phyloP scores from a whole-genome alignment of 2,113 vertebrate species.

The Muntiacus reevesi region DNA sequence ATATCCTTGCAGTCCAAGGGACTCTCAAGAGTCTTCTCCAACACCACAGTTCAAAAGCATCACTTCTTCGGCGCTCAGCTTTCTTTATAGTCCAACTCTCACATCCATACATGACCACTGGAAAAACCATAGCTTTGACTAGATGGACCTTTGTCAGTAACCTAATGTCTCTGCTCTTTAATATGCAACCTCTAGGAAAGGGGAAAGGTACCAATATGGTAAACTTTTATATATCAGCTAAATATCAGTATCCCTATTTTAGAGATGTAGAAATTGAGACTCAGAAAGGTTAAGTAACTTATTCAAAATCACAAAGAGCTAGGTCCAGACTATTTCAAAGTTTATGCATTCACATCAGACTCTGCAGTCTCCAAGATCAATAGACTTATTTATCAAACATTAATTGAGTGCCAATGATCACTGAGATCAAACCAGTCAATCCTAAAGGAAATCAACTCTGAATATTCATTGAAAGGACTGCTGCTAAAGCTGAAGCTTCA shows the following conservation, averaged over 20 bases:
- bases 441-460: background rate
- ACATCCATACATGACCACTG: background rate
- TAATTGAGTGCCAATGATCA: background rate
- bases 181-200: background rate
- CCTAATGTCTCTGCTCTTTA: background rate
- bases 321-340: background rate
- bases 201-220: background rate
- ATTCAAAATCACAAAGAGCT: constrained; percentile 14
- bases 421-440: background rate
- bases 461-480: background rate
- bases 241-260: background rate
- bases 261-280: background rate
- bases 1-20: background rate
- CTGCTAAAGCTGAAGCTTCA: background rate
- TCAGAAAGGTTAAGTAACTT: constrained; percentile 32
- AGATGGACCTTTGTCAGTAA: background rate
- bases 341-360: constrained; percentile 1
- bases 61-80: background rate
- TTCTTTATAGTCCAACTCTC: background rate
- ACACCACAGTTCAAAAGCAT: background rate
- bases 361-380: background rate
- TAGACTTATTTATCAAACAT: constrained; percentile 8
- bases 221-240: background rate
- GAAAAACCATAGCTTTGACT: background rate
- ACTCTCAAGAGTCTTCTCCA: background rate